Conservation (phyloP, 2,797 vertebrate genomes). For the Diglossa cyanea region DNA sequence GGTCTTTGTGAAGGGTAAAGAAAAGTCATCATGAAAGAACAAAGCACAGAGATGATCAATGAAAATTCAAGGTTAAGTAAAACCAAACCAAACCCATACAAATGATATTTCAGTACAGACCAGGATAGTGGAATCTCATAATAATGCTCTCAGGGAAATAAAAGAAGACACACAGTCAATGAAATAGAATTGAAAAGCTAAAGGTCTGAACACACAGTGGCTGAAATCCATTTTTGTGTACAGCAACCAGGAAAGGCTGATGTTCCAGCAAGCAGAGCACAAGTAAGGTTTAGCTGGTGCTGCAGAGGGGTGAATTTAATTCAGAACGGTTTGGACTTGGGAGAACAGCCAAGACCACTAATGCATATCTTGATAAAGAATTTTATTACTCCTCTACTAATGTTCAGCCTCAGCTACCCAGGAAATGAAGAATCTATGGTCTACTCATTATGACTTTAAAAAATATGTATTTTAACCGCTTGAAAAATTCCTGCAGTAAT, state of each 20-base stretch:
- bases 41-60: neutral
- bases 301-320: neutral
- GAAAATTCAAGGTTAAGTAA: slow-evolving; percentile 10
- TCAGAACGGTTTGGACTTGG: neutral
- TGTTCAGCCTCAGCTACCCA: neutral
- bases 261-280: neutral
- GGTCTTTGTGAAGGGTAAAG: neutral
- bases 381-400: neutral
- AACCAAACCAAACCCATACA: neutral
- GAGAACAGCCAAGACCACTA: neutral
- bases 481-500: neutral
- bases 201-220: neutral
- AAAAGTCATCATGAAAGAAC: neutral
- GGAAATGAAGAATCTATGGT: neutral
- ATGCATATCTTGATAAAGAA: neutral
- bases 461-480: neutral
- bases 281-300: neutral
- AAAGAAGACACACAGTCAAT: neutral
- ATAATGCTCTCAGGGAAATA: slow-evolving; percentile 14
- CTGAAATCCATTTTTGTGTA: neutral
- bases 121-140: neutral
- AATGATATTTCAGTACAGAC: neutral
- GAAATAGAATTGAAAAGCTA: slow-evolving; percentile 24
- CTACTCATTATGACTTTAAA: neutral
- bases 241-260: neutral